phyloP scores from a whole-genome alignment of 1,140 invertebrate genomes.

The Asbolus verrucosus region DNA sequence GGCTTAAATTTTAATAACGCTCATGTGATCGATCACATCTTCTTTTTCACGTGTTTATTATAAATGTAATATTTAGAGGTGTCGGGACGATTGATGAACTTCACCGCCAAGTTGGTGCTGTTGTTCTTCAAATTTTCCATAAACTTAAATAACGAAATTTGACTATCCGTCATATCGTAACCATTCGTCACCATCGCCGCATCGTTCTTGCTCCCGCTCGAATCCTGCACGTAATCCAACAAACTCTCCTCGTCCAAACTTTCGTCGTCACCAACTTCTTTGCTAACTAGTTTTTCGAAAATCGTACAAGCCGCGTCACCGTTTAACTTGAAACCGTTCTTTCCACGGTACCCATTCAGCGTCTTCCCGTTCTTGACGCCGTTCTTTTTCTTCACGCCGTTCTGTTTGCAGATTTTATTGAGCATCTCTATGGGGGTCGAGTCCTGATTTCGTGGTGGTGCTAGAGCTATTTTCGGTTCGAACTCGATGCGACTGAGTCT shows the following conservation, averaged over 20 bases:
- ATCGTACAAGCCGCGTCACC: slow-evolving; percentile 42
- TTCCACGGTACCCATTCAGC: slow-evolving; percentile 32
- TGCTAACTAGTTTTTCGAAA: slow-evolving; percentile 56
- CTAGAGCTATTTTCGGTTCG: too few relatives aligned
- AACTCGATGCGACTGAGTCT: too few relatives aligned
- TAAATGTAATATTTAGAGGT: slow-evolving; percentile 17
- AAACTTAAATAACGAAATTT: slow-evolving; percentile 57
- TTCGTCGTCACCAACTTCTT: slow-evolving; percentile 42
- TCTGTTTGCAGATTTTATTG: slow-evolving; percentile 31
- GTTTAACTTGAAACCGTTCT: slow-evolving; percentile 39
- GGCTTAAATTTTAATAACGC: slow-evolving; percentile 22
- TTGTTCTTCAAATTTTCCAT: slow-evolving; percentile 58
- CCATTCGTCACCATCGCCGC: slow-evolving; percentile 14
- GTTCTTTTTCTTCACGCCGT: slow-evolving; percentile 43
- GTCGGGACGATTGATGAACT: slow-evolving; percentile 15
- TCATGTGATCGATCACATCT: not conserved
- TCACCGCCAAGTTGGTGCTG: slow-evolving; percentile 31
- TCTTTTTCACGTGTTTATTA: slow-evolving; percentile 24
- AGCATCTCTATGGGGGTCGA: slow-evolving; percentile 20
- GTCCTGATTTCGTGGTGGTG: slow-evolving; percentile 41
- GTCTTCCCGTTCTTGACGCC: slow-evolving; percentile 4
- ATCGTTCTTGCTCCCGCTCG: not conserved
- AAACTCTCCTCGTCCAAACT: slow-evolving; percentile 50
- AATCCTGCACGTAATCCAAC: slow-evolving; percentile 47
- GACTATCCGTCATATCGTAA: slow-evolving; percentile 52